Percentiles rank a stretch among this genome's conserved stretches.
Evolutionary conservation across 2,113 vertebrate genomes (phyloP).

Genomic region (Bos indicus): DNA sequence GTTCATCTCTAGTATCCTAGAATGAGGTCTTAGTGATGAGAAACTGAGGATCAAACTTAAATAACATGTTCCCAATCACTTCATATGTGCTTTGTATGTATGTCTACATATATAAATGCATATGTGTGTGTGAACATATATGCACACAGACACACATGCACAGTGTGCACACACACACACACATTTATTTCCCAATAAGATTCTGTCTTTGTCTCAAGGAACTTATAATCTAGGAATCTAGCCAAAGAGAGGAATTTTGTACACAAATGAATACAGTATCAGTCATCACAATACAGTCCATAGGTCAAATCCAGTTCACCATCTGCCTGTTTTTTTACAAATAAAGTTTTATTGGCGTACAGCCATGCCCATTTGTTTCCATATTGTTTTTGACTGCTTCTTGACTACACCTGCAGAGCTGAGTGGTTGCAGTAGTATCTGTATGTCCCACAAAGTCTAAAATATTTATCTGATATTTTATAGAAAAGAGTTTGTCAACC

Average conservation of each 20-base stretch:
- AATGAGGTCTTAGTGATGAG: neutral
- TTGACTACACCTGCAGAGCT: neutral
- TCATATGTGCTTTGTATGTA: neutral
- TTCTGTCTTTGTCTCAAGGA: neutral
- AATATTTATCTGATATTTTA: neutral
- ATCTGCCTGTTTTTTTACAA: neutral
- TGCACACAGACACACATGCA: neutral
- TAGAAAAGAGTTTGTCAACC: neutral
- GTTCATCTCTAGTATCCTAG: neutral
- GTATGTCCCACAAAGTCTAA: neutral
- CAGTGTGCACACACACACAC: neutral
- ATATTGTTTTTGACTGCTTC: neutral
- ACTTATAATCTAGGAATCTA: neutral
- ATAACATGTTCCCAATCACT: neutral
- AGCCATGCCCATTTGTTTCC: neutral
- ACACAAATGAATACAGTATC: neutral
- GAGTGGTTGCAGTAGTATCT: neutral
- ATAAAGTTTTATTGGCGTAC: neutral
- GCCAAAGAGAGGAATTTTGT: neutral
- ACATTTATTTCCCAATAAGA: slow-evolving; percentile 11
- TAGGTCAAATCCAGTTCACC: neutral
- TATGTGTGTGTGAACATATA: neutral
- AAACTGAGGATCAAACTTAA: neutral
- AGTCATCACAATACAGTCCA: neutral
- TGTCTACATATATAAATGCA: neutral